A percentile compares a stretch with the other conserved stretches of the same genome.
Conservation (phyloP, 2,888 invertebrate genomes). For the Drosophila helvetica region DNA sequence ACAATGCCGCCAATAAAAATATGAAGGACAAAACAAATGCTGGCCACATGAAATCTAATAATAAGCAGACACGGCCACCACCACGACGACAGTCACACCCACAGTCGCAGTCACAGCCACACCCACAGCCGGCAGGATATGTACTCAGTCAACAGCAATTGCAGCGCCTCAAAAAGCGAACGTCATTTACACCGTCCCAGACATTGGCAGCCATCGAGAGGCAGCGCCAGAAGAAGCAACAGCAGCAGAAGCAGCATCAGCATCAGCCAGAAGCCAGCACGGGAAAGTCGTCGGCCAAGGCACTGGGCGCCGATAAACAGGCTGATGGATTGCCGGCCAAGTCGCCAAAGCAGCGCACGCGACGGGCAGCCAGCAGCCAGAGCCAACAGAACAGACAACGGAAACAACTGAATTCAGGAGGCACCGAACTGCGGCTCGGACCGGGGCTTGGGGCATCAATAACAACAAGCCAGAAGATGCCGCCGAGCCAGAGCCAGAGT, state of each 20-base stretch:
- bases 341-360: conserved; percentile 66
- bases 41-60: conserved; percentile 72
- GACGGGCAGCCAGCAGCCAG: conserved; percentile 58
- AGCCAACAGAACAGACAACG: conserved; percentile 27
- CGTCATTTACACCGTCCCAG: conserved; percentile 83
- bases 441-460: conserved; percentile 54
- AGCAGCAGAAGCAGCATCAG: conserved; percentile 47
- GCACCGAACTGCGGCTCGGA: conserved; percentile 19
- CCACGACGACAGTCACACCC: conserved; percentile 40
- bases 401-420: conserved; percentile 49
- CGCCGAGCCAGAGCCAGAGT: conserved; percentile 24
- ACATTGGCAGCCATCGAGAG: conserved; percentile 80
- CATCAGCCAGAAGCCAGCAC: conserved; percentile 43
- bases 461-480: conserved; percentile 41
- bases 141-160: conserved; percentile 75
- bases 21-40: conserved; percentile 61
- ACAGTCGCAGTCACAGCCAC: conserved; percentile 45
- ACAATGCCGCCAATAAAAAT: conserved; percentile 69
- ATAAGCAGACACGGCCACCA: conserved; percentile 47
- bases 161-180: conserved; percentile 81
- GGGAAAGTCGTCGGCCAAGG: conserved; percentile 28
- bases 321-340: conserved; percentile 79
- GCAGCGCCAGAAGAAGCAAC: conserved; percentile 69
- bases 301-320: conserved; percentile 73
- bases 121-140: conserved; percentile 45